phyloP scores from a whole-genome alignment of 2,797 vertebrate species.

The Phyllotis vaccarum region DNA sequence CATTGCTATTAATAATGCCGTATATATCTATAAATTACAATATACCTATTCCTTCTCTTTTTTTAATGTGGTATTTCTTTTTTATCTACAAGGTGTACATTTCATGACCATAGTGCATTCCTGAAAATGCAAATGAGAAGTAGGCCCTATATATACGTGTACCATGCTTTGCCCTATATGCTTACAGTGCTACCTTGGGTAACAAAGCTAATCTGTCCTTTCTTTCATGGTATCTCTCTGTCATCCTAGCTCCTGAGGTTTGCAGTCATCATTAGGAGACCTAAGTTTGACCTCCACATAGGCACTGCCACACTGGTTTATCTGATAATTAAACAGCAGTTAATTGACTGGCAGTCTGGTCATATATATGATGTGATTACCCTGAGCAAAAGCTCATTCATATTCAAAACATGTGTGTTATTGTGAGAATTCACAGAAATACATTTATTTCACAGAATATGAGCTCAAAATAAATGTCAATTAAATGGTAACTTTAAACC shows the following conservation, averaged over 20 bases:
- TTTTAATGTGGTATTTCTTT: neutral
- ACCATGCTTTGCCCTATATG: neutral
- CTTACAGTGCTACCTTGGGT: no score
- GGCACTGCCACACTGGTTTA: neutral
- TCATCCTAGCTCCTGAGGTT: no score
- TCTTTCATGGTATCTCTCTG: neutral
- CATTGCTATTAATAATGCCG: neutral
- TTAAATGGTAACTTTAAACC: neutral
- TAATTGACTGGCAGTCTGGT: neutral
- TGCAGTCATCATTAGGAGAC: neutral
- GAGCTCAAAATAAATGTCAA: neutral
- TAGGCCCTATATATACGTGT: rapidly evolving
- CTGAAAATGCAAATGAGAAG: neutral
- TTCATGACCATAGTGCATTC: neutral
- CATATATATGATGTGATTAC: rapidly evolving
- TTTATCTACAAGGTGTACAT: neutral
- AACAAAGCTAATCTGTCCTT: neutral
- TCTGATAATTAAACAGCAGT: neutral
- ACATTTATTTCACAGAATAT: neutral
- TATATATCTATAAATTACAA: neutral
- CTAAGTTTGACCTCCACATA: neutral
- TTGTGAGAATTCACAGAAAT: neutral
- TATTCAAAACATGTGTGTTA: neutral
- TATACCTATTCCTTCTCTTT: neutral
- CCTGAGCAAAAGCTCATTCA: neutral